phyloP scores from a whole-genome alignment of 1,140 invertebrate genomes.

The Belonocnema kinseyi region DNA sequence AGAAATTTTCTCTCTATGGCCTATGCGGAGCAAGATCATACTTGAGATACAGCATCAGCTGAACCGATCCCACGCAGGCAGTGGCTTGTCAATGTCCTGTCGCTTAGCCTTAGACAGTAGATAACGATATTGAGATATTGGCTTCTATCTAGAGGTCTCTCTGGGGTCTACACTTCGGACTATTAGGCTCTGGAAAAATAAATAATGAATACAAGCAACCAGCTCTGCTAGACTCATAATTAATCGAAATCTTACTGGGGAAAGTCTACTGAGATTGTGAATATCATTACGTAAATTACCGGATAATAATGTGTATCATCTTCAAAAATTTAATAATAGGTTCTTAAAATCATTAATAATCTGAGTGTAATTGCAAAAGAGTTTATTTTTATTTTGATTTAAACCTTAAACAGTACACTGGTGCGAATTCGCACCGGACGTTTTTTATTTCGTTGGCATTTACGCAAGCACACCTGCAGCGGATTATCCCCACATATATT shows the following conservation, averaged over 20 bases:
- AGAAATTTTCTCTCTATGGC: constrained; percentile 37
- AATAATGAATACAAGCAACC: constrained; percentile 26
- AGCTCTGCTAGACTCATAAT: neutral
- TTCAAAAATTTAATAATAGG: too few relatives aligned
- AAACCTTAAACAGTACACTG: too few relatives aligned
- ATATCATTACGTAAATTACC: neutral
- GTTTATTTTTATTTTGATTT: too few relatives aligned
- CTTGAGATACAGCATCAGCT: constrained; percentile 44
- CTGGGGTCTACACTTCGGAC: constrained; percentile 39
- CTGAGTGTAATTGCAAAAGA: too few relatives aligned
- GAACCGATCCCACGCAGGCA: constrained; percentile 52
- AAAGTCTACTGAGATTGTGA: neutral
- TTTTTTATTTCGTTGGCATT: too few relatives aligned
- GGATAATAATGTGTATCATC: too few relatives aligned
- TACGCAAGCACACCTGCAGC: too few relatives aligned
- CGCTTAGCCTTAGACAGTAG: constrained; percentile 56
- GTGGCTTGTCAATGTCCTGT: constrained; percentile 53
- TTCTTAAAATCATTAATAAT: too few relatives aligned
- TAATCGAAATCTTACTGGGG: neutral
- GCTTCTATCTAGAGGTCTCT: constrained; percentile 44
- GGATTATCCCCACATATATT: too few relatives aligned
- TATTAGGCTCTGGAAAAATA: constrained; percentile 55
- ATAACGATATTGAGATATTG: constrained; percentile 69
- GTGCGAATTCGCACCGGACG: too few relatives aligned
- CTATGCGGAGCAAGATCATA: constrained; percentile 45